Conservation (phyloP, 2,113 vertebrate species). For the Stegastes partitus region DNA sequence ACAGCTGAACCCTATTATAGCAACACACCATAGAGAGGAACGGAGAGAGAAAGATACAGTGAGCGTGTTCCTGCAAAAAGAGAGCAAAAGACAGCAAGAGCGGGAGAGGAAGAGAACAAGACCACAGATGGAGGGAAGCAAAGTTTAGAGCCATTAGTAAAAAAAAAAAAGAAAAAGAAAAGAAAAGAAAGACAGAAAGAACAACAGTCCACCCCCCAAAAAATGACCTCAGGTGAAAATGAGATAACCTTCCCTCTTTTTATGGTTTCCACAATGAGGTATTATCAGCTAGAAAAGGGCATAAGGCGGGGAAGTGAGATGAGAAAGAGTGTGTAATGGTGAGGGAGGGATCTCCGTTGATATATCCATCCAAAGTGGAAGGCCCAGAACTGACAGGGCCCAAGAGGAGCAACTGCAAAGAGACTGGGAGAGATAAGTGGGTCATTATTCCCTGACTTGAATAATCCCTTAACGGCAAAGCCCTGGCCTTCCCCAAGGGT, state of each 20-base stretch:
- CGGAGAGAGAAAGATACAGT: slow-evolving; percentile 27
- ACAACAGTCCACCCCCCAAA: background rate
- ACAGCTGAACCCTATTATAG: slow-evolving; percentile 66
- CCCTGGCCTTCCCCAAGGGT: slow-evolving; percentile 63
- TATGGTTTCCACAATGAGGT: slow-evolving; percentile 69
- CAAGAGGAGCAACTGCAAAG: slow-evolving; percentile 72
- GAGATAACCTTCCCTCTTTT: slow-evolving; percentile 69
- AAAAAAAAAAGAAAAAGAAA: slow-evolving; percentile 16
- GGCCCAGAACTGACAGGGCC: slow-evolving; percentile 69
- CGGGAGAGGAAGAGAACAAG: slow-evolving; percentile 23
- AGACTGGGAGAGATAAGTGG: slow-evolving; percentile 70
- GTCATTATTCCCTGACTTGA: slow-evolving; percentile 78
- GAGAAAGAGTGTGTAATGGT: slow-evolving; percentile 67
- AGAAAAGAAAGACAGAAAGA: background rate
- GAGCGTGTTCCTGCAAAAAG: slow-evolving; percentile 12
- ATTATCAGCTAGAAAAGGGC: slow-evolving; percentile 73
- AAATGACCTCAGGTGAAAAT: slow-evolving; percentile 76
- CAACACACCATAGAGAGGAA: slow-evolving; percentile 27
- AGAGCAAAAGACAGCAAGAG: slow-evolving; percentile 15
- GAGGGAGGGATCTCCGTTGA: slow-evolving; percentile 72
- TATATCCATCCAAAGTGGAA: slow-evolving; percentile 76
- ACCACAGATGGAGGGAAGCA: slow-evolving; percentile 40
- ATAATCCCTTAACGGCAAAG: slow-evolving; percentile 70
- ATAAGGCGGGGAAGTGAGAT: slow-evolving; percentile 59
- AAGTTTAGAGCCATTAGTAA: slow-evolving; percentile 57